A percentile compares a stretch with the other conserved stretches of the same genome.
Conservation (phyloP, 2,888 invertebrate species). For the Laothoe populi region DNA sequence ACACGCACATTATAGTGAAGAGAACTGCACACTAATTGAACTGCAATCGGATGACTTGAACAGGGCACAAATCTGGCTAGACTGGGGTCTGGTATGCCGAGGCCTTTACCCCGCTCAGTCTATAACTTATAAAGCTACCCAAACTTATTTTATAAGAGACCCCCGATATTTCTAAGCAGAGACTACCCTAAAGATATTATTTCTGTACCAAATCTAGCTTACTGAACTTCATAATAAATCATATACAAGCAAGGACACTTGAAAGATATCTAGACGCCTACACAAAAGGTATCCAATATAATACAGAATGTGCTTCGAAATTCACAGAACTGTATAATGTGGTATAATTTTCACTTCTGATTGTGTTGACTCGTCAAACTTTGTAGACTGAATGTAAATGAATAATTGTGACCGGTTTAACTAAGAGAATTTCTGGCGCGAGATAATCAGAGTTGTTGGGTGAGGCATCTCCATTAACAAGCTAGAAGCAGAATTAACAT, state of each 20-base stretch:
- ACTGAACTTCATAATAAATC: not conserved
- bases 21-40: too few species aligned
- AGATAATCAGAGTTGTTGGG: constrained; percentile 5
- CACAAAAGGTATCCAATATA: constrained; percentile 9
- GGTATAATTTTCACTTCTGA: constrained; percentile 31
- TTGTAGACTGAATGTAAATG: constrained; percentile 26
- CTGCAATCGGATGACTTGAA: too few species aligned
- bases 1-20: too few species aligned
- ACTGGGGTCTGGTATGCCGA: too few species aligned
- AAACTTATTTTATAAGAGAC: too few species aligned
- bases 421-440: not conserved
- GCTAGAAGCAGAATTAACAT: constrained; percentile 7
- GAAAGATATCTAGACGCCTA: constrained; percentile 20
- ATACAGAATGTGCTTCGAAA: constrained; percentile 22
- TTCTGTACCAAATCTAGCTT: not conserved
- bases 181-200: too few species aligned
- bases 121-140: too few species aligned
- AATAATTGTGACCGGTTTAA: constrained; percentile 26
- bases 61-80: too few species aligned
- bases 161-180: too few species aligned
- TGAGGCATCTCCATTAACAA: not conserved
- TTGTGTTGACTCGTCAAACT: constrained; percentile 32
- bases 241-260: not conserved
- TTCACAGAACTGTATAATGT: constrained; percentile 29
- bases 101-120: too few species aligned